Evolutionary conservation across 2,113 vertebrate species (phyloP).

Genomic region (Conger conger): DNA sequence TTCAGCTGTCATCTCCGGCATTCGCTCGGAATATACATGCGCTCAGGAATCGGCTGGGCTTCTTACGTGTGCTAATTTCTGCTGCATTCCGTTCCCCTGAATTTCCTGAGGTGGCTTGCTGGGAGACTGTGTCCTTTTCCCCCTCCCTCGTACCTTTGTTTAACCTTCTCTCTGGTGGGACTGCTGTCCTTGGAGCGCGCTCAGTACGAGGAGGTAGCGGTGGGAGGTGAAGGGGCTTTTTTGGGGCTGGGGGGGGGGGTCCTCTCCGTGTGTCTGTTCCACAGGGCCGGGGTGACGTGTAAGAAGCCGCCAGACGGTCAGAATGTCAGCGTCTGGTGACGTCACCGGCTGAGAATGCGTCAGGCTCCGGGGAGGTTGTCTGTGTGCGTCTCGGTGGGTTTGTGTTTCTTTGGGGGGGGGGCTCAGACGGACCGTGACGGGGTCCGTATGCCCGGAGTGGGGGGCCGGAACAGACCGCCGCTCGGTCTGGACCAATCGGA

Average conservation of each 20-base stretch:
- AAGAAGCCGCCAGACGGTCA: neutral
- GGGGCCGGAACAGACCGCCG: neutral
- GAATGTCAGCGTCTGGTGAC: neutral
- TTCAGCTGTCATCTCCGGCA: neutral
- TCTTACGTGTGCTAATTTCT: neutral
- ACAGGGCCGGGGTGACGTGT: neutral
- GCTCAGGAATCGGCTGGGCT: too few species aligned
- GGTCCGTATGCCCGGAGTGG: neutral
- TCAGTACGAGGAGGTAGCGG: neutral
- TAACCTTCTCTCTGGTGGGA: neutral
- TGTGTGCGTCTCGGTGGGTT: neutral
- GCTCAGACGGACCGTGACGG: neutral
- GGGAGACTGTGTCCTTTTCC: neutral
- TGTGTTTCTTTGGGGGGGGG: neutral
- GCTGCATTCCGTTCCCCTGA: neutral
- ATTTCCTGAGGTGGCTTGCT: neutral
- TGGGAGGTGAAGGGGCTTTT: neutral
- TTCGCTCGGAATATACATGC: neutral
- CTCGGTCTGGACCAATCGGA: neutral
- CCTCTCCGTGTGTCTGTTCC: neutral
- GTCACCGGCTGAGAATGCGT: slow-evolving; percentile 8
- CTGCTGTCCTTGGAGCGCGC: neutral
- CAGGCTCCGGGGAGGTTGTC: neutral
- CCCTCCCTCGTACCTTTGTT: neutral
- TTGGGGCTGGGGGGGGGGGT: neutral